phyloP scores from a whole-genome alignment of 1,140 invertebrate species.

The Caenorhabditis tropicalis region DNA sequence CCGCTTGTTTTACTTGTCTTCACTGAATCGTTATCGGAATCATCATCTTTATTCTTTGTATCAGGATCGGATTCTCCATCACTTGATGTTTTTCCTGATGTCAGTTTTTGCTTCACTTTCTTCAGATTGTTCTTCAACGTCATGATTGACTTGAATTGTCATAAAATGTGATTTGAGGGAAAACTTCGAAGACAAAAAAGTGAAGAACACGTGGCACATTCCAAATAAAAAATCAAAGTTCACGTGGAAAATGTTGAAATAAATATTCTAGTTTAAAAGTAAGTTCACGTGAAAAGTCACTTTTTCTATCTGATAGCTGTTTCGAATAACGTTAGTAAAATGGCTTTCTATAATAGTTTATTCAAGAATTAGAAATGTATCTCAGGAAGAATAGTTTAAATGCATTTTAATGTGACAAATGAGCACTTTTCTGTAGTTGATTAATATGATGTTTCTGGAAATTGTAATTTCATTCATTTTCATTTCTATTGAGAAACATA shows the following conservation, averaged over 20 bases:
- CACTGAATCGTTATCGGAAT: not conserved
- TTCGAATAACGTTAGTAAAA: too few relatives aligned
- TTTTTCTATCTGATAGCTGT: too few relatives aligned
- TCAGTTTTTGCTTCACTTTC: slow-evolving; percentile 30
- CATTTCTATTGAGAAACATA: not conserved
- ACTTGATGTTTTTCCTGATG: not conserved
- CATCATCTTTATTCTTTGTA: not conserved
- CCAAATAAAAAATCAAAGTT: not conserved
- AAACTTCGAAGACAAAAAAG: too few relatives aligned
- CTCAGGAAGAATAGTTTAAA: too few relatives aligned
- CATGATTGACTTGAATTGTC: not conserved
- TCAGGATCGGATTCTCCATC: not conserved
- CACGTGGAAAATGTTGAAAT: too few relatives aligned
- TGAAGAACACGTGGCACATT: too few relatives aligned
- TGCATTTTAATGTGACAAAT: not conserved
- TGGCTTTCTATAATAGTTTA: too few relatives aligned
- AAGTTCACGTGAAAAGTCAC: too few relatives aligned
- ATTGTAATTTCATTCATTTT: not conserved
- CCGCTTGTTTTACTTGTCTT: not conserved
- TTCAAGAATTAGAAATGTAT: too few relatives aligned
- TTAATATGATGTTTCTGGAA: not conserved
- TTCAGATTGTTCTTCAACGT: not conserved
- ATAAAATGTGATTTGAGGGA: too few relatives aligned
- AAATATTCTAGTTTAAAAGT: too few relatives aligned
- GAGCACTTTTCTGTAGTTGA: not conserved